Percentiles rank a stretch among this genome's conserved stretches.
Evolutionary conservation across 2,113 vertebrate genomes (phyloP).

Genomic region (Cyprinus carpio): DNA sequence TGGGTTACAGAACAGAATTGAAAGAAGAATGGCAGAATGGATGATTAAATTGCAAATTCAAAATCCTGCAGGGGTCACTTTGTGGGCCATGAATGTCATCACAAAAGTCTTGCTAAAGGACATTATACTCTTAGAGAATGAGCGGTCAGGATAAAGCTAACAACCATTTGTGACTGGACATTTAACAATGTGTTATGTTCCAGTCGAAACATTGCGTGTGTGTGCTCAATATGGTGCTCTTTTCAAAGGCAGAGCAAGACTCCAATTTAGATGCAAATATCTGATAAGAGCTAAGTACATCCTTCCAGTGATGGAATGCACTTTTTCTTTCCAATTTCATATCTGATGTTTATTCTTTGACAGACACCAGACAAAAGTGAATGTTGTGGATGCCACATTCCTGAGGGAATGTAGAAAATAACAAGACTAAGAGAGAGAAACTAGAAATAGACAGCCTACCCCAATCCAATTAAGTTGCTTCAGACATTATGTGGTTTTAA

Average conservation of each 20-base stretch:
- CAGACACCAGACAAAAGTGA: slow-evolving; percentile 60
- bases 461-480: slow-evolving; percentile 57
- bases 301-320: slow-evolving; percentile 47
- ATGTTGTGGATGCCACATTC: slow-evolving; percentile 46
- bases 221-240: slow-evolving; percentile 43
- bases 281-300: slow-evolving; percentile 54
- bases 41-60: slow-evolving; percentile 2
- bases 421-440: slow-evolving; percentile 27
- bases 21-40: neutral
- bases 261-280: slow-evolving; percentile 61
- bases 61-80: slow-evolving; percentile 4
- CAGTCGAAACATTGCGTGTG: slow-evolving; percentile 45
- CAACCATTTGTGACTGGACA: slow-evolving; percentile 32
- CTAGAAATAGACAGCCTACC: slow-evolving; percentile 40
- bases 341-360: slow-evolving; percentile 59
- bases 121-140: neutral
- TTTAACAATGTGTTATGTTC: slow-evolving; percentile 49
- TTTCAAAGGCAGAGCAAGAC: slow-evolving; percentile 56
- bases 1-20: neutral
- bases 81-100: slow-evolving; percentile 27
- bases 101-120: slow-evolving; percentile 8
- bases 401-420: slow-evolving; percentile 43
- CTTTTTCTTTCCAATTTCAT: slow-evolving; percentile 54
- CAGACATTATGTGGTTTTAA: slow-evolving; percentile 24
- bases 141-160: slow-evolving; percentile 33